Evolutionary conservation across 2,888 invertebrate genomes (phyloP).

Genomic region (Cerceris ruficornis): DNA sequence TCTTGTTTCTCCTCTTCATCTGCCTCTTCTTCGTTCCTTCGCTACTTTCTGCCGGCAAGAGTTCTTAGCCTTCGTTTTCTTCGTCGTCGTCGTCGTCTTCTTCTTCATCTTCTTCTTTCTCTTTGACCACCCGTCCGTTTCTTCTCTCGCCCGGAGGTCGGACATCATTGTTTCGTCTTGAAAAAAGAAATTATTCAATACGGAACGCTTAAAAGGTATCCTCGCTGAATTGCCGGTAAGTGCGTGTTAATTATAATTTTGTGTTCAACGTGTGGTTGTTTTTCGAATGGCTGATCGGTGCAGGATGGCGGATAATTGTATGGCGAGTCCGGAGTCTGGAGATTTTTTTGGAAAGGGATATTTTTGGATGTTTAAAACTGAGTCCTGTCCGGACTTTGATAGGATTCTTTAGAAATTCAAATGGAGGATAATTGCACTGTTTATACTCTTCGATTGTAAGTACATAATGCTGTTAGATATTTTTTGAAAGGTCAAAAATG

Average conservation of each 20-base stretch:
- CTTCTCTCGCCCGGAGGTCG: slow-evolving; percentile 60
- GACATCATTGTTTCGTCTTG: slow-evolving; percentile 39
- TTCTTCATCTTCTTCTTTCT: slow-evolving; percentile 32
- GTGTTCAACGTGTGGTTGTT: background rate
- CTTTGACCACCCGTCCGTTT: slow-evolving; percentile 46
- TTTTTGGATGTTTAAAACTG: no score
- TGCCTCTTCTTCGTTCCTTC: slow-evolving; percentile 21
- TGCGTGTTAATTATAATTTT: slow-evolving; percentile 24
- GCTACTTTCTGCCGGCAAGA: background rate
- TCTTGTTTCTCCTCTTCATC: slow-evolving; percentile 44
- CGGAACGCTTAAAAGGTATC: slow-evolving; percentile 31
- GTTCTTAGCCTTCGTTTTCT: slow-evolving; percentile 1
- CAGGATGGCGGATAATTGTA: no score
- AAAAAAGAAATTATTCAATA: slow-evolving; percentile 32
- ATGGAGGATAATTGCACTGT: no score
- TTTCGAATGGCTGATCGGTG: background rate
- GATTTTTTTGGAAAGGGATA: no score
- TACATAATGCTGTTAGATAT: no score
- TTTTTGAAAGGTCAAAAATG: no score
- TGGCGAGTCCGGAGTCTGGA: no score
- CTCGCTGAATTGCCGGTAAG: slow-evolving; percentile 18
- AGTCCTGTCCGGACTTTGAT: no score
- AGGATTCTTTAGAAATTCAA: no score
- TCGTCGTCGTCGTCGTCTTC: slow-evolving; percentile 29
- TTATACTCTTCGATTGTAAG: no score